Evolutionary conservation across 1,140 invertebrate species (phyloP), one percentile per base, ranked within the genome.

Genomic region (Mamestra configurata): DNA sequence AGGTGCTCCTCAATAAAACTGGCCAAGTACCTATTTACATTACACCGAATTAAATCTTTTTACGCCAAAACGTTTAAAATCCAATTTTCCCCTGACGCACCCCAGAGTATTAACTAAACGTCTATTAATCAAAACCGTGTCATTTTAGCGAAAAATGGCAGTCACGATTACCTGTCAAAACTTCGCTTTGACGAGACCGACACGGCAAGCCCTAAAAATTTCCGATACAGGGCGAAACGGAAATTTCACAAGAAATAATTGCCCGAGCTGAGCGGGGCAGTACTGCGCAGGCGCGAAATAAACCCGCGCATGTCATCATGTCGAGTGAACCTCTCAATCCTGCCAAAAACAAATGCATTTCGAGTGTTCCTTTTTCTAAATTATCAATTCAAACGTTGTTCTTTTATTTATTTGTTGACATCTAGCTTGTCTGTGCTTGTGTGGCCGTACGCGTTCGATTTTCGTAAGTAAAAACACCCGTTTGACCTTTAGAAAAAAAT

Each of bases 181-280:
- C n/a, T 57, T 79, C 79, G 78, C 57, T 82, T 70, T 61, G 57
- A 78, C 80, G 80, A 81, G 80, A 86, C 82, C 82, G 75, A 70
- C 80, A 79, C 77, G 88, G 77, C 87, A 88, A 90, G 73, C 89
- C 88, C 86, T 89, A 86, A 86, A 86, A 86, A 80, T 80, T 81
- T 84, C 82, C 82, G 84, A 88, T 78, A 83, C 77, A 72, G 77
- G 71, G 85, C 80, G 80, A 82, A 77, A 78, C 90, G 90, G 92
- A 93, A 90, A 92, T 90, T 86, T 87, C 84, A 88, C 80, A 80
- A 77, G 84, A 88, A 86, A 89, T 87, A 59, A 93, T 90, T 88
- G 88, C 87, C 86, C 49, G 37, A 53, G 20, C 53, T 10, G 10
- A 40, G 13, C 10, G 3, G 8, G 31, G 13, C 35, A 57, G 15